These are phyloP conservation scores for Tauraco hartlaubi DNA, from an alignment of 2,797 vertebrate species.

Conservation along the genomic window DNA sequence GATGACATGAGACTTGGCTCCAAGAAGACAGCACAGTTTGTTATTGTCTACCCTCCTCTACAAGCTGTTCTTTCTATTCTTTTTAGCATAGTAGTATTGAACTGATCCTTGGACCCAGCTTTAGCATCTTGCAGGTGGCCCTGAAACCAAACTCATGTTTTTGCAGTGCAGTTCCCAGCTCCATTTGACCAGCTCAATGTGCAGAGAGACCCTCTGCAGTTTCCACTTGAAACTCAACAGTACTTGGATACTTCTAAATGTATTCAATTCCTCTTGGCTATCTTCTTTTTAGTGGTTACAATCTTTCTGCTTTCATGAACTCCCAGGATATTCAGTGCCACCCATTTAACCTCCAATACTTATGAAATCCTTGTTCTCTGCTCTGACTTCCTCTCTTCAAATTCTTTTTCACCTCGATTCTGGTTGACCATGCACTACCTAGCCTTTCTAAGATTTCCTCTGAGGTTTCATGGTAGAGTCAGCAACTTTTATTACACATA, in stretches of 20 bases:
- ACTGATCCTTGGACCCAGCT: neutral
- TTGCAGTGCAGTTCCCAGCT: neutral
- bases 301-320: neutral
- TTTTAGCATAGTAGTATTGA: neutral
- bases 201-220: neutral
- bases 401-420: neutral
- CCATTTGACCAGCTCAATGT: neutral
- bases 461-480: neutral
- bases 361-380: neutral
- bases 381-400: neutral
- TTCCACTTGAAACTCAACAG: neutral
- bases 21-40: neutral
- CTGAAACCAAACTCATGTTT: neutral
- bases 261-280: neutral
- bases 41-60: constrained; percentile 12
- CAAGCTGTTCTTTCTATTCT: neutral
- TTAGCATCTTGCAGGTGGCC: neutral
- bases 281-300: neutral
- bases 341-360: neutral
- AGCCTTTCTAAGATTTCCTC: neutral
- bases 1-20: constrained; percentile 11
- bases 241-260: neutral
- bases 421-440: neutral
- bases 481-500: neutral
- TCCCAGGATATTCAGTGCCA: neutral